phyloP scores from a whole-genome alignment of 2,113 vertebrate genomes.

The Pandion haliaetus region DNA sequence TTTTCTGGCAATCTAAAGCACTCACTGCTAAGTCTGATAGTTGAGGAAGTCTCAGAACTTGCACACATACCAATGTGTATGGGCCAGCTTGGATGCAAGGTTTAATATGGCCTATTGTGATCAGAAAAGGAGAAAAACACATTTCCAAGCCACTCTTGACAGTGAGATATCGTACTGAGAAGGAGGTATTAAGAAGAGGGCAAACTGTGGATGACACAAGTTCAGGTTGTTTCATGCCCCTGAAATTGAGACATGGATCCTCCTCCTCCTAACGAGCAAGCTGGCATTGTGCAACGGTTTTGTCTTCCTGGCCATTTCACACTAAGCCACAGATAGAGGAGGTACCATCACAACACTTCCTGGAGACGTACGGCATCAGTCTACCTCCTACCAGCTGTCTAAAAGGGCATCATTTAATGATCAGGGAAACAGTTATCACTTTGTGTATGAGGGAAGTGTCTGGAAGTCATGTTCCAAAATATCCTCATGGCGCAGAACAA shows the following conservation, averaged over 20 bases:
- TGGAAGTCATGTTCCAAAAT: background rate
- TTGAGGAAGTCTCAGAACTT: background rate
- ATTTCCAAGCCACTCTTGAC: background rate
- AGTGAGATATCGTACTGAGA: background rate
- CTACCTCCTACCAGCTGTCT: background rate
- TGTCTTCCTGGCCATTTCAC: background rate
- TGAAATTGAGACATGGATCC: background rate
- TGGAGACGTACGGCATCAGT: accelerated
- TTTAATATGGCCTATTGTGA: background rate
- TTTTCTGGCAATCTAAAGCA: background rate
- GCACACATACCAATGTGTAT: background rate
- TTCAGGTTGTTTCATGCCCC: background rate
- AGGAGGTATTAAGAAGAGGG: background rate
- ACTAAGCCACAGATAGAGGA: background rate
- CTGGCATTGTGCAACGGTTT: background rate
- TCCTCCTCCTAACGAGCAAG: background rate
- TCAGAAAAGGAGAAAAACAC: background rate
- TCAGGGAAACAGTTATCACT: background rate
- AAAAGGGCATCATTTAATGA: background rate
- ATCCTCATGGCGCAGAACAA: background rate
- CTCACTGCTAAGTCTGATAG: background rate
- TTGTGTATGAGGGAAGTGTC: background rate
- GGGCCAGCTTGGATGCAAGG: background rate
- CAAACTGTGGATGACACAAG: background rate
- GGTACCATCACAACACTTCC: background rate